Percentiles rank a stretch among this genome's conserved stretches.
Evolutionary conservation across 2,797 vertebrate genomes (phyloP).

Genomic region (Kryptolebias ocellatus): DNA sequence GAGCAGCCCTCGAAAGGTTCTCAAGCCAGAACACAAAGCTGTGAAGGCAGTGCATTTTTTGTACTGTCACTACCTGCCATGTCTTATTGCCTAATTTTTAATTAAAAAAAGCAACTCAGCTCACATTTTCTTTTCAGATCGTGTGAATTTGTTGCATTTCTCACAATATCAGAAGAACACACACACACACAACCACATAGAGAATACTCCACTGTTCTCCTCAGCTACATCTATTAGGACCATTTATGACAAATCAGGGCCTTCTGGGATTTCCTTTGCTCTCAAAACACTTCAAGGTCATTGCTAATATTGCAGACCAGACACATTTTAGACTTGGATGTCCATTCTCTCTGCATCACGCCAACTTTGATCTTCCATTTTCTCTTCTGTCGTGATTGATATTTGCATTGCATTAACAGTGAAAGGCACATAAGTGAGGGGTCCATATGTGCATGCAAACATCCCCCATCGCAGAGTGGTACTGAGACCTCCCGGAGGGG

Average conservation of each 20-base stretch:
- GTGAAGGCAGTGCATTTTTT: slow-evolving; percentile 66
- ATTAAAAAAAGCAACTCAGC: slow-evolving; percentile 61
- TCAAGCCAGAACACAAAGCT: slow-evolving; percentile 41
- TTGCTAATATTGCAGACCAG: slow-evolving; percentile 37
- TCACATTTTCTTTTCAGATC: slow-evolving; percentile 64
- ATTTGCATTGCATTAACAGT: slow-evolving; percentile 69
- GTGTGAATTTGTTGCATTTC: slow-evolving; percentile 37
- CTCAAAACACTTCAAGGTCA: slow-evolving; percentile 50
- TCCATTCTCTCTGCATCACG: slow-evolving; percentile 24
- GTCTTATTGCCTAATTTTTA: slow-evolving; percentile 71
- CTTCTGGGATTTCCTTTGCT: slow-evolving; percentile 29
- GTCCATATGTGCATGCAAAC: slow-evolving; percentile 42
- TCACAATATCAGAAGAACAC: slow-evolving; percentile 19
- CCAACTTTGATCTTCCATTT: slow-evolving; percentile 72
- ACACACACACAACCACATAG: not conserved
- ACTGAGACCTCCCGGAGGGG: slow-evolving; percentile 71
- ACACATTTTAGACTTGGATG: slow-evolving; percentile 48
- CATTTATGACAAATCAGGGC: slow-evolving; percentile 29
- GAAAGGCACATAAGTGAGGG: slow-evolving; percentile 38
- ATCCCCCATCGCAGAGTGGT: slow-evolving; percentile 60
- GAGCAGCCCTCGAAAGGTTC: slow-evolving; percentile 56
- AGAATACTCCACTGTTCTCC: slow-evolving; percentile 30
- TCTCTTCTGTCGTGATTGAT: slow-evolving; percentile 58
- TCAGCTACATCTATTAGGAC: slow-evolving; percentile 38
- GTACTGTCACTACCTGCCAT: slow-evolving; percentile 83